Base-by-base conservation (phyloP, 2,113 vertebrate genomes). In the Phalacrocorax carbo region DNA sequence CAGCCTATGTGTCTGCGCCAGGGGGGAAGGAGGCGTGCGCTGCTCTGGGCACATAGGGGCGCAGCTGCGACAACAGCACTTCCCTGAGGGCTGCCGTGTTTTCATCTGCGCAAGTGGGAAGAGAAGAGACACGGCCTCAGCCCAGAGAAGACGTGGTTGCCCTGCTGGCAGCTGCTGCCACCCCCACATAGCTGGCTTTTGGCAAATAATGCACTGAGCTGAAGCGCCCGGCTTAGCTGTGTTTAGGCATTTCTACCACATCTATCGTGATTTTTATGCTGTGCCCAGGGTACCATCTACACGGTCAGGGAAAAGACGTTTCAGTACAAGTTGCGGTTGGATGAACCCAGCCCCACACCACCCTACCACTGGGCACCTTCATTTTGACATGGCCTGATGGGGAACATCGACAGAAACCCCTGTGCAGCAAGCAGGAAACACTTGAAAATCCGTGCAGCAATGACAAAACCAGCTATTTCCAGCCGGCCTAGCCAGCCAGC, bases 41-140 rank as follows among this genome's bases (percentile, higher is more conserved):
- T 0, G 0, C 40, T 83, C 58, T 38, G 36, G 60, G 55, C 55
- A 61, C 3, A 2, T 2, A 73, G 25, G 14, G 69, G 25, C 0
- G 0, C 60, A 82, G 54, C 57, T 38, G 52, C 75, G 51, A 61
- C 32, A 82, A 34, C 55, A 77, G 55, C 40, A 15, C 18, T 88
- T 61, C n/a, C 65, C 38, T 1, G 7, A 51, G 11, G 32, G 48
- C 57, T 49, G 18, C 52, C 3, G 2, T 32, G 49, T 29, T 73
- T 81, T 66, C 30, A 49, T 70, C 81, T 23, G 17, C 2, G 1
- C 29, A 30, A 87, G 38, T 5, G 48, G 55, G 55, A 64, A 23
- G 29, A 54, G 54, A 32, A 36, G 55, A 87, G 61, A 32, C 0
- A 0, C 3, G 46, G 82, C 57, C 57, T 34, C n/a, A 44, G 48